Base-by-base conservation (phyloP, 2,888 invertebrate species). In the Leptinotarsa juncta region DNA sequence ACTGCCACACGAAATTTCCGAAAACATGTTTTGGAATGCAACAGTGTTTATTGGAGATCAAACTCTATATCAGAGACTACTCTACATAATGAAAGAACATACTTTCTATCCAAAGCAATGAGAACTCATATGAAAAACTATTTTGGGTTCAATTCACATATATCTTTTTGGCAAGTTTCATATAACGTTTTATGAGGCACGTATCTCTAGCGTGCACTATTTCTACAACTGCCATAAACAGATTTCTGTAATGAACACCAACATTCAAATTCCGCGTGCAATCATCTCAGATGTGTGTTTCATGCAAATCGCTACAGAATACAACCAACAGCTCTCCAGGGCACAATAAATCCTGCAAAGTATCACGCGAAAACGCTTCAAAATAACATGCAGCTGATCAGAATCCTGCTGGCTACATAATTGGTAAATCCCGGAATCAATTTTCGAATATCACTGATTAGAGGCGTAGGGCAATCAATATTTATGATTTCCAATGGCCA, bases 181-280 rank as follows among this genome's bases (percentile, higher is more conserved):
- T 42, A 42, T 42, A 42, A 42, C 10, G 42, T 42, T 42, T 42
- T 12, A 42, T 3, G 42, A 10, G 10, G 10, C 42, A 42, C 10
- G 10, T 10, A 42, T 42, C 7, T 42, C 42, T 10, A 42, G 42
- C 42, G 42, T 7, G 10, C 42, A n/a, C 4, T 51, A 51, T 15
- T 51, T 15, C n/a, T 57, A 20, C 57, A 57, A 23, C 57, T 57
- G 53, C 18, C 57, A 57, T 57, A 57, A 57, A 57, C 16, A 12
- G 23, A 12, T 23, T 23, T 20, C 57, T 2, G 14, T 23, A 3
- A 23, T 23, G 57, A 57, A 57, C 53, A 57, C 12, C 18, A 7
- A 23, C 57, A 23, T 57, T 57, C 57, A 20, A 57, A 15, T 57
- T 57, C 57, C 26, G 4, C 12, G 5, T 14, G 20, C 57, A 57